These are phyloP conservation scores for Ooceraea biroi DNA, from an alignment of 1,140 invertebrate genomes.

Conservation along the genomic window DNA sequence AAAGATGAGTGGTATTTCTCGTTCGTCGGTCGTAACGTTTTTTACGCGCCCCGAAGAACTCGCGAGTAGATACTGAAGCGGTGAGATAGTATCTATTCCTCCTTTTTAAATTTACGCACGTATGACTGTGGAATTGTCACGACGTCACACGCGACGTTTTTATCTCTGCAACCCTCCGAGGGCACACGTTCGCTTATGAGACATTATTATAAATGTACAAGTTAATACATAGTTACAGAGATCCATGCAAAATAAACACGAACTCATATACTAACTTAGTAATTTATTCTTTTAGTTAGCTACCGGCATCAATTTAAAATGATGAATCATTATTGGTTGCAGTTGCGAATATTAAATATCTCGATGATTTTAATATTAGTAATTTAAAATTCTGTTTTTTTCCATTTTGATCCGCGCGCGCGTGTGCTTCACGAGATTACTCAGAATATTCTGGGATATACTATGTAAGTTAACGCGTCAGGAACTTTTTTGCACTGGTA, in stretches of 20 bases:
- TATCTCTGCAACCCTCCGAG: not conserved
- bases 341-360: no score
- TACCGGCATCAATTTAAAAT: no score
- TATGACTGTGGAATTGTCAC: not conserved
- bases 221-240: no score
- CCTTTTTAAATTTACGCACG: not conserved
- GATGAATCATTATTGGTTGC: no score
- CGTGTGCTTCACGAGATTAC: no score
- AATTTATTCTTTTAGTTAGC: no score
- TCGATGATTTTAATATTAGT: no score
- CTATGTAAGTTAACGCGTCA: not conserved
- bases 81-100: not conserved
- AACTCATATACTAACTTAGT: no score
- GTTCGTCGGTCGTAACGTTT: not conserved
- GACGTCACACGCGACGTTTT: not conserved
- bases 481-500: not conserved
- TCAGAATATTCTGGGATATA: no score
- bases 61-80: not conserved
- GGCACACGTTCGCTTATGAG: not conserved
- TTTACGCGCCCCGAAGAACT: not conserved
- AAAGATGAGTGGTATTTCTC: not conserved
- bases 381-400: no score
- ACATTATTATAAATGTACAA: slow-evolving; percentile 9
- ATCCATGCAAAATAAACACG: no score
- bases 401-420: no score